A percentile compares a stretch with the other conserved stretches of the same genome.
Conservation (phyloP, 2,888 invertebrate genomes). For the Polydrusus tereticollis region DNA sequence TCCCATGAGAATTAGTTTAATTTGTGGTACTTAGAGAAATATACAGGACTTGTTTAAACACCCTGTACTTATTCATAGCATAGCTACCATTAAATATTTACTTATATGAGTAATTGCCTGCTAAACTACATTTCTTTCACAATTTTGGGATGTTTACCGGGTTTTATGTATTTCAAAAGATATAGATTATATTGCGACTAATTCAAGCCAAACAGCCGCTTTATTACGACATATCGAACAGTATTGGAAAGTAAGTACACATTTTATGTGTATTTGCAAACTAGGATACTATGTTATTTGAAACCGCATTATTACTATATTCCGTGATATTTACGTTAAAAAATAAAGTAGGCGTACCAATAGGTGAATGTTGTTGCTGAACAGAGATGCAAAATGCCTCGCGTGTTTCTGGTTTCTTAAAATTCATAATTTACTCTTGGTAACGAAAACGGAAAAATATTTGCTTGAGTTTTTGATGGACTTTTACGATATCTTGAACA, state of each 20-base stretch:
- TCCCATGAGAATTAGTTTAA: no score
- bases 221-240: conserved; percentile 8
- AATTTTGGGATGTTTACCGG: not conserved
- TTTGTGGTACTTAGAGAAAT: no score
- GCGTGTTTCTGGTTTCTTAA: not conserved
- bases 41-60: no score
- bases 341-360: conserved; percentile 24
- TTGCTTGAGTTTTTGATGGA: no score
- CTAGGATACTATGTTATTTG: conserved; percentile 25
- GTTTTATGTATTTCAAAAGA: not conserved
- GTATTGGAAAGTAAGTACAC: conserved; percentile 32
- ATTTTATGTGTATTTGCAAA: conserved; percentile 26
- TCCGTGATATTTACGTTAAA: not conserved
- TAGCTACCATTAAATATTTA: not conserved
- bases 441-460: no score
- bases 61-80: no score
- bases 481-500: no score
- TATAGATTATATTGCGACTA: not conserved
- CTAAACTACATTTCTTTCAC: not conserved
- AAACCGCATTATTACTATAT: conserved; percentile 23
- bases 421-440: not conserved
- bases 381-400: not conserved
- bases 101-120: not conserved
- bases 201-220: not conserved
- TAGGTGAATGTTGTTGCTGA: conserved; percentile 22